Evolutionary conservation across 2,113 vertebrate genomes (phyloP), one percentile per base, ranked within the genome.

Genomic region (Pagrus major): DNA sequence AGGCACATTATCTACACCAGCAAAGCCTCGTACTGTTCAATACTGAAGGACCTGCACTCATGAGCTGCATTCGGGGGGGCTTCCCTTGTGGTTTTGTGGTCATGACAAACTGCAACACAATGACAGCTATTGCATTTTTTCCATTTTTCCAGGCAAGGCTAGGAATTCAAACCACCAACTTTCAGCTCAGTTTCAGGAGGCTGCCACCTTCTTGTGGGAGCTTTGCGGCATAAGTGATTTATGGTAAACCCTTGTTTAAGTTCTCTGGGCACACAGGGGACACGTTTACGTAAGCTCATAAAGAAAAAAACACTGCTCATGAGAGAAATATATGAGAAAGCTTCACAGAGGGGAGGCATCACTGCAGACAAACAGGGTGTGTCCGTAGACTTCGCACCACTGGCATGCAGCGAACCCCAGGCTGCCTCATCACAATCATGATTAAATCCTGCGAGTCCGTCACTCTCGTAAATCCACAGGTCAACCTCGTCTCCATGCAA

Each of bases 401-500:
- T 56, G 60, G 46, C 41, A 18, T 9, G 3, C 39, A 2, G 44
- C 0, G 21, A 70, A 39, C 64, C 89, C 18, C 68, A n/a, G 76
- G 87, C 77, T 3, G 51, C 63, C 73, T 80, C 77, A 72, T 91
- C 79, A 71, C 78, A 73, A 77, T 35, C 8, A 58, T 78, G 66
- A 83, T 80, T 70, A 70, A 82, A 77, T 76, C 59, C 65, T 72
- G 46, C 46, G 74, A 82, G 85, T 77, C 59, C 29, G 47, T 75
- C 70, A 14, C 58, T 68, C 68, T 81, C 47, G 0, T 92, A 92
- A 93, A 90, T 88, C 78, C 63, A 4, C 23, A 4, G n/a, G 31
- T 88, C 72, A 83, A 66, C 59, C 72, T 63, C 15, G 76, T 79
- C 51, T 88, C 59, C 12, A 29, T 46, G 67, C 60, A 69, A 56